A percentile compares a stretch with the other conserved stretches of the same genome.
Evolutionary conservation across 2,113 vertebrate species (phyloP).

Genomic region (Canis aureus): DNA sequence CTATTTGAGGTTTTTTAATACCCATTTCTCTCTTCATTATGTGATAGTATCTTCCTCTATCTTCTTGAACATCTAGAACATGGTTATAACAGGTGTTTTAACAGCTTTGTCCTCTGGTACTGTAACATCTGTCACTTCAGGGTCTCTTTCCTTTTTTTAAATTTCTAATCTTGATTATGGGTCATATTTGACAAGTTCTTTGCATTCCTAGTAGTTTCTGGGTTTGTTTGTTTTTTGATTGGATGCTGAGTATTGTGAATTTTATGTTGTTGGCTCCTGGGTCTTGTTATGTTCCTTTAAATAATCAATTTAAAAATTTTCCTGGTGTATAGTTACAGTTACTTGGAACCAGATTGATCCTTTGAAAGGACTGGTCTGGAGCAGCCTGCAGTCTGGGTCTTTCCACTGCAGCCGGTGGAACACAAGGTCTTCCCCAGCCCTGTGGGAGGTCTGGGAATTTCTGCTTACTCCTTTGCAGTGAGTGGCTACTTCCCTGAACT

Average conservation of each 20-base stretch:
- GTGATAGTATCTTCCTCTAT: background rate
- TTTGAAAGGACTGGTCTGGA: background rate
- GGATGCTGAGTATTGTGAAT: background rate
- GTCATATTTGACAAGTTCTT: background rate
- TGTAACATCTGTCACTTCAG: background rate
- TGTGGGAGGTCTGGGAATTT: background rate
- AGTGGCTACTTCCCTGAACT: background rate
- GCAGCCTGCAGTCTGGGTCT: background rate
- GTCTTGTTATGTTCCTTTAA: conserved; percentile 40
- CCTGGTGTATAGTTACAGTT: background rate
- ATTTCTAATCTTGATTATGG: background rate
- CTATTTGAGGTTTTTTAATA: background rate
- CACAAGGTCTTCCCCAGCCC: background rate
- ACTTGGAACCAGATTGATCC: background rate
- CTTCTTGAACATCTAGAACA: background rate
- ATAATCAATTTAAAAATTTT: background rate
- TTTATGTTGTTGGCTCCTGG: background rate
- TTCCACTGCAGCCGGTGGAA: background rate
- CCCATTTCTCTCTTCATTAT: background rate
- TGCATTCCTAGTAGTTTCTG: background rate
- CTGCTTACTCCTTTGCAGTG: background rate
- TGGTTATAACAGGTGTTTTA: background rate
- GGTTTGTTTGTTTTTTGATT: background rate
- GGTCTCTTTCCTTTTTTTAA: background rate
- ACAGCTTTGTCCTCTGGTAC: background rate